phyloP scores from a whole-genome alignment of 2,113 vertebrate genomes.

The Salvelinus alpinus region DNA sequence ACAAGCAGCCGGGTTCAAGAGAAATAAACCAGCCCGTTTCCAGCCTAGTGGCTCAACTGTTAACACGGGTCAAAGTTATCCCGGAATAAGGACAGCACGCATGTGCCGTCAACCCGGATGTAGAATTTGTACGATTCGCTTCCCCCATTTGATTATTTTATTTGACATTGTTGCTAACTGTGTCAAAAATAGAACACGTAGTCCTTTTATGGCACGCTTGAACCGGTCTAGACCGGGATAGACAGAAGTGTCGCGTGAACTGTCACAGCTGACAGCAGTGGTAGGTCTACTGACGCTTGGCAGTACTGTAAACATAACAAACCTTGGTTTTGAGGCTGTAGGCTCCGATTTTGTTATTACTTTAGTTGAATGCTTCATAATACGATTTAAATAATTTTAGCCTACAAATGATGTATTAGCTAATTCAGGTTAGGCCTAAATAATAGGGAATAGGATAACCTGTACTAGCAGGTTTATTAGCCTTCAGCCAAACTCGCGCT shows the following conservation, averaged over 20 bases:
- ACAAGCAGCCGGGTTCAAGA: conserved; percentile 43
- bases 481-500: no score
- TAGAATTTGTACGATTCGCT: conserved; percentile 56
- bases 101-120: conserved; percentile 88
- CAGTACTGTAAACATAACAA: no score
- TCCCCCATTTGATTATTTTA: conserved; percentile 26
- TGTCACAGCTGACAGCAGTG: no score
- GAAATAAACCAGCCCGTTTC: conserved; percentile 46
- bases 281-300: no score
- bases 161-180: conserved; percentile 3
- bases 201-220: background rate
- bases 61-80: conserved; percentile 86
- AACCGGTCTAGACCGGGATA: conserved; percentile 48
- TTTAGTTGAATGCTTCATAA: no score
- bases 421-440: no score
- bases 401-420: no score
- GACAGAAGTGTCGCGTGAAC: background rate
- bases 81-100: conserved; percentile 87
- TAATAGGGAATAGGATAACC: no score
- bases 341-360: no score
- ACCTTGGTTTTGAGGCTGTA: no score
- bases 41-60: conserved; percentile 39
- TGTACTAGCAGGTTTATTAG: no score
- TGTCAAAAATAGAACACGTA: conserved; percentile 29
- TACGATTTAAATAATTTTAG: no score